These are phyloP conservation scores for Coryphaenoides rupestris DNA, from an alignment of 2,113 vertebrate genomes.

Conservation along the genomic window DNA sequence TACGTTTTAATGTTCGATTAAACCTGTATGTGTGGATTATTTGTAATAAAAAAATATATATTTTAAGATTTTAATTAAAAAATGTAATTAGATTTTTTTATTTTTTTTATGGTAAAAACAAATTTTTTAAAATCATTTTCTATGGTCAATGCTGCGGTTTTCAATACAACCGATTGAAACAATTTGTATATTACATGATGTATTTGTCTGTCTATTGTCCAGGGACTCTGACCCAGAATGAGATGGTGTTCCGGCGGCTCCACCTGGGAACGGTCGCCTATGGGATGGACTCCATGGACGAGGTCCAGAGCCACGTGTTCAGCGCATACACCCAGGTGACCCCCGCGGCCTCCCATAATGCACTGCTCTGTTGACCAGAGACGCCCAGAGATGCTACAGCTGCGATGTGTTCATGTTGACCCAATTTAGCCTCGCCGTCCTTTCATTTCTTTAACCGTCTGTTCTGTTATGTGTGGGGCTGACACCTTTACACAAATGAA, in stretches of 20 bases:
- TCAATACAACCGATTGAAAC: no score
- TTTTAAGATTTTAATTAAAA: background rate
- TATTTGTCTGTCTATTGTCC: slow-evolving; percentile 17
- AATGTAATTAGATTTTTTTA: background rate
- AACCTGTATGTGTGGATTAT: no score
- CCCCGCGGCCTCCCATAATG: background rate
- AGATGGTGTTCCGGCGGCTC: slow-evolving; percentile 96
- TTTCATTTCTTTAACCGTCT: no score
- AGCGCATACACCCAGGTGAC: slow-evolving; percentile 94
- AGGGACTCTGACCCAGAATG: slow-evolving; percentile 97
- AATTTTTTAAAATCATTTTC: background rate
- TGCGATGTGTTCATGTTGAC: no score
- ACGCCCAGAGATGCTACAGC: no score
- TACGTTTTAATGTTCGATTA: no score
- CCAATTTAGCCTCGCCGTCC: no score
- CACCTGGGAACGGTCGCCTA: slow-evolving; percentile 96
- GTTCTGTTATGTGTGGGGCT: background rate
- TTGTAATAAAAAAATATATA: no score
- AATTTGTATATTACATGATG: background rate
- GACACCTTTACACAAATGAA: no score
- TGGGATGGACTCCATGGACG: slow-evolving; percentile 96
- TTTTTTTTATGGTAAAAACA: no score
- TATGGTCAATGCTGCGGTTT: background rate
- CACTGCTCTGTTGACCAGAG: no score
- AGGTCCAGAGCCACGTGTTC: slow-evolving; percentile 97